Evolutionary conservation across 1,140 invertebrate genomes (phyloP), one percentile per base, ranked within the genome.

Genomic region (Coboldia fuscipes): DNA sequence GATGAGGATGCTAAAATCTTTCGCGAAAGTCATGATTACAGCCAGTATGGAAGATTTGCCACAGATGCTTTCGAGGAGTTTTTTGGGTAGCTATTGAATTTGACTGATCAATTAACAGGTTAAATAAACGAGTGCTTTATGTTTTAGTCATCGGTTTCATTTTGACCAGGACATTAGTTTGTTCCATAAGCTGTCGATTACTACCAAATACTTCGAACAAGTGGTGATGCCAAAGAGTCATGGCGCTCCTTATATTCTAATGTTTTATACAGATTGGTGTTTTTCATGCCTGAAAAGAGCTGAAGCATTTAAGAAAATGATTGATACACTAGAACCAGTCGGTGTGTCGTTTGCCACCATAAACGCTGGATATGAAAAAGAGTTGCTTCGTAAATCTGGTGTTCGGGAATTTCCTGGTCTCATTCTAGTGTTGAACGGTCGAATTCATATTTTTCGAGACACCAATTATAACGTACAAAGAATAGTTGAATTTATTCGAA

Each of bases 211-310:
- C 39, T 93, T 80, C 60, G 82, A 90, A 46, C 86, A 81, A 42
- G 73, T 70, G 16, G 66, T 93, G 37, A 45, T 90, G 30, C 79
- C 83, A 39, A 82, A 82, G 45, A 89, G 81, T 52, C 60, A 66
- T 23, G 68, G 64, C 29, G 76, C 71, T 18, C 83, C 86, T 9
- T 75, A 81, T 39, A 55, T 94, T 23, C 65, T 94, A 18, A 68
- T 92, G 40, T 84, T 88, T 48, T 93, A 90, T 54, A 79, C 81
- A 4, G 88, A 93, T 53, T 86, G 84, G 74, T 94, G 88, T 56
- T 84, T 88, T 54, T 67, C 80, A 20, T 96, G 89, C 53, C 67
- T 85, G 27, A 70, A 83, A 52, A 68, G 79, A 13, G 81, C 88
- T 34, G 73, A 72, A 3, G 66, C 78, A 6, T 84, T 86, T 67